phyloP scores from a whole-genome alignment of 2,797 vertebrate species.

The Apogon talboti region DNA sequence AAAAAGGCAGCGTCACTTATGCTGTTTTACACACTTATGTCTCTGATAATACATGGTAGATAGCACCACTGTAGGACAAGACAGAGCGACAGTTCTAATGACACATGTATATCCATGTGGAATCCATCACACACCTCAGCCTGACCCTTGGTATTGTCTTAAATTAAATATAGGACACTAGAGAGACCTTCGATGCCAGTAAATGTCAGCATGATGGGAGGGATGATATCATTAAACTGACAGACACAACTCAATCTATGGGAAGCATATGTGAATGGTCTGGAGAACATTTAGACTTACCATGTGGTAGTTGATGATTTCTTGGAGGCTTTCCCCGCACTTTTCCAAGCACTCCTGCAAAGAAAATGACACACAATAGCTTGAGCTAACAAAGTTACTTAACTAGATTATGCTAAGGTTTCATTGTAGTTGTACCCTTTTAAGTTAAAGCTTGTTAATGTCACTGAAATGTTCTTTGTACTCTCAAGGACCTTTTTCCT shows the following conservation, averaged over 20 bases:
- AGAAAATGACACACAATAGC: slow-evolving; percentile 38
- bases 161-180: neutral
- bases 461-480: slow-evolving; percentile 30
- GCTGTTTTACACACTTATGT: neutral
- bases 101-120: slow-evolving; percentile 36
- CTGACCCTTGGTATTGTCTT: slow-evolving; percentile 1
- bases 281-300: slow-evolving; percentile 78
- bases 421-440: slow-evolving; percentile 16
- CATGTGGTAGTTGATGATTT: slow-evolving; percentile 98
- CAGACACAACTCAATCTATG: slow-evolving; percentile 13
- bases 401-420: slow-evolving; percentile 12
- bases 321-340: slow-evolving; percentile 94
- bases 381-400: slow-evolving; percentile 7
- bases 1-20: neutral
- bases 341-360: slow-evolving; percentile 94
- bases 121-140: slow-evolving; percentile 24
- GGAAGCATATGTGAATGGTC: slow-evolving; percentile 24
- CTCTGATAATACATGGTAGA: neutral
- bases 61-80: neutral
- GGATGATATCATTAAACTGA: slow-evolving; percentile 28
- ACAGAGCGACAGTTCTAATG: slow-evolving; percentile 11
- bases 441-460: slow-evolving; percentile 51
- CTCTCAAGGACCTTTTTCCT: slow-evolving; percentile 19
- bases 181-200: slow-evolving; percentile 18
- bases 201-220: slow-evolving; percentile 30